phyloP scores from a whole-genome alignment of 37 sponge, comb jelly and placozoan species.

The Mnemiopsis leidyi region DNA sequence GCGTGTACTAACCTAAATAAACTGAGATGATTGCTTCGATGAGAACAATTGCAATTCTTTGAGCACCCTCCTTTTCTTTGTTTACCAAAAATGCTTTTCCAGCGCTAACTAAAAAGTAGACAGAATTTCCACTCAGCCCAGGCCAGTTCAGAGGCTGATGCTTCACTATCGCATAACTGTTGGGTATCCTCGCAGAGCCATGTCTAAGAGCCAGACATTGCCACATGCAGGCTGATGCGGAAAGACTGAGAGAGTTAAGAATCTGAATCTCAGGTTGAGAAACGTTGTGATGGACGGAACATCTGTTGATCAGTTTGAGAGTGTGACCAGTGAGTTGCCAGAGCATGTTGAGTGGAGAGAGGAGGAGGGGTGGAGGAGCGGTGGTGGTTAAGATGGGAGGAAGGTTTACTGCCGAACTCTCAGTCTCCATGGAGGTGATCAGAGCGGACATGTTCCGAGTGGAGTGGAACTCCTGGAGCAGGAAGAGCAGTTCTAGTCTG shows the following conservation, averaged over 20 bases:
- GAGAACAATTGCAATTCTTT: background rate
- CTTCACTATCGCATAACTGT: slow-evolving; percentile 10
- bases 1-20: slow-evolving; percentile 1
- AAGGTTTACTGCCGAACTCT: background rate
- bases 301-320: slow-evolving; percentile 36
- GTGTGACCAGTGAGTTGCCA: slow-evolving; percentile 37
- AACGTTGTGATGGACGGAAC: background rate
- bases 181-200: background rate
- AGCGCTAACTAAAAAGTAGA: slow-evolving; percentile 3
- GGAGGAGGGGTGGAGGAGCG: slow-evolving; percentile 33
- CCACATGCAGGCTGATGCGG: slow-evolving; percentile 24
- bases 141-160: slow-evolving; percentile 43
- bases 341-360: slow-evolving; percentile 31
- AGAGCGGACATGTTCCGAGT: background rate
- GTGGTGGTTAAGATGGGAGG: slow-evolving; percentile 19
- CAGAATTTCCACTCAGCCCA: background rate
- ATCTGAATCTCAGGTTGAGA: background rate
- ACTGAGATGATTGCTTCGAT: background rate
- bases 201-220: background rate
- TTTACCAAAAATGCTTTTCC: slow-evolving; percentile 3
- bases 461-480: slow-evolving; percentile 18
- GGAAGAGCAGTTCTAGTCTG: slow-evolving; percentile 34
- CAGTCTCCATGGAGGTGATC: slow-evolving; percentile 12
- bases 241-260: background rate
- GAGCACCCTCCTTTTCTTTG: slow-evolving; percentile 19